Percentiles rank a stretch among this genome's conserved stretches.
Conservation (phyloP, 2,797 vertebrate genomes). For the Vireo griseus region DNA sequence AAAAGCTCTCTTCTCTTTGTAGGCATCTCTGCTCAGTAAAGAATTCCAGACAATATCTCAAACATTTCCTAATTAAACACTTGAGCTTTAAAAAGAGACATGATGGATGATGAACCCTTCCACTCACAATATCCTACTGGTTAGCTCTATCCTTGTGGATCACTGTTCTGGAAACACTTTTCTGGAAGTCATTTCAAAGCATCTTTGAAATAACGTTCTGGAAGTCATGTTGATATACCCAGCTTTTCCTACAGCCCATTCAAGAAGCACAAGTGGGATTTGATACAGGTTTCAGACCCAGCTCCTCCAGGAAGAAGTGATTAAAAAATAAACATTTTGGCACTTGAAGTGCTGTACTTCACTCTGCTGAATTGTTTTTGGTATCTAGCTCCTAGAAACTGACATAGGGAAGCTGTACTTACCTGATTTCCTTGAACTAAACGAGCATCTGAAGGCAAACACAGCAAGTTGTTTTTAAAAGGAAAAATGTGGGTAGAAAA, state of each 20-base stretch:
- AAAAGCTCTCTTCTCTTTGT: background rate
- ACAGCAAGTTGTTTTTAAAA: background rate
- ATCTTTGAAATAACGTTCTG: background rate
- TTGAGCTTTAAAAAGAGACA: background rate
- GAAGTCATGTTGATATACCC: background rate
- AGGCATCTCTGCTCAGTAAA: background rate
- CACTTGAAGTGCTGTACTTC: background rate
- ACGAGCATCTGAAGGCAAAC: background rate
- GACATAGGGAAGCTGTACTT: background rate
- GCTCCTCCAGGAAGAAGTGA: background rate
- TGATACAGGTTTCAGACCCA: background rate
- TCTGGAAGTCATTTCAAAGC: background rate
- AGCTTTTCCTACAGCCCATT: background rate
- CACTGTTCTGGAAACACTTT: background rate
- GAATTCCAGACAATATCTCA: background rate
- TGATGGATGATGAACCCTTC: background rate
- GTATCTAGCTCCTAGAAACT: background rate
- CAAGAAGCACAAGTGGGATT: background rate
- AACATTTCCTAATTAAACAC: background rate
- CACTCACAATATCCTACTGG: background rate
- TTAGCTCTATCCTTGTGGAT: background rate
- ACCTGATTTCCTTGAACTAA: background rate
- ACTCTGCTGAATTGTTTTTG: background rate
- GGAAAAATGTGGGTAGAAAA: rapidly evolving
- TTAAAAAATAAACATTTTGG: background rate